Base-by-base conservation (phyloP, 2,888 invertebrate genomes). In the Temnothorax unifasciatus region DNA sequence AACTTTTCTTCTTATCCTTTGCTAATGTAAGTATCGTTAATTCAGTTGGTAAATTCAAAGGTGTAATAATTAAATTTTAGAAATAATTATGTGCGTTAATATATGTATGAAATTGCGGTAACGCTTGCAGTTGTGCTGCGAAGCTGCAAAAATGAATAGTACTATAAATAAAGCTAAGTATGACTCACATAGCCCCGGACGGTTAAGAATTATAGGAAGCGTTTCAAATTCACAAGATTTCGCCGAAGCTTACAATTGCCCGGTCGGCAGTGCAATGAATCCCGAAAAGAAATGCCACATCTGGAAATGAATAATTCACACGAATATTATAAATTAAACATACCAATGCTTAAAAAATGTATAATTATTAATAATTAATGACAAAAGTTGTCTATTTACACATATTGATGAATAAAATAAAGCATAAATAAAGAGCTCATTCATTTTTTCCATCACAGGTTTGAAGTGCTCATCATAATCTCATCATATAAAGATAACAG, bases 1-100 rank as follows among this genome's bases (percentile, higher is more conserved):
- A 95, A 86, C 90, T 95, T 8, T 95, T 95, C 88, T 95, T 95
- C 87, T 77, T 95, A 9, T 91, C 94, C 3, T 94, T 93, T 84
- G 95, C 93, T 13, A 94, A 94, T 88, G 95, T 95, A 88, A 92
- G 85, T 81, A 69, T 69, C 21, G 92, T 2, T 2, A n/a, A 54
- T 52, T 8, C 25, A 25, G 1, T 25, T 25, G 25, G 3, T 15
- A 9, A 29, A 5, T 92, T 92, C 11, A 90, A 90, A 82, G 83
- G 82, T 93, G 13, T 44, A n/a, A 38, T 9, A 74, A 71, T 52
- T 44, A 29, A n/a, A 21, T 50, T 81, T 29, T 47, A 3, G n/a
- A 2, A 52, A 44, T 73, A 61, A 50, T 21, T 5, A 52, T 57
- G 6, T 18, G 13, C 18, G 38, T 38, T 3, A 18, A 0, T n/a